Evolutionary conservation across 2,888 invertebrate species (phyloP), one percentile per base, ranked within the genome.

Genomic region (Acanthopleura granulata): DNA sequence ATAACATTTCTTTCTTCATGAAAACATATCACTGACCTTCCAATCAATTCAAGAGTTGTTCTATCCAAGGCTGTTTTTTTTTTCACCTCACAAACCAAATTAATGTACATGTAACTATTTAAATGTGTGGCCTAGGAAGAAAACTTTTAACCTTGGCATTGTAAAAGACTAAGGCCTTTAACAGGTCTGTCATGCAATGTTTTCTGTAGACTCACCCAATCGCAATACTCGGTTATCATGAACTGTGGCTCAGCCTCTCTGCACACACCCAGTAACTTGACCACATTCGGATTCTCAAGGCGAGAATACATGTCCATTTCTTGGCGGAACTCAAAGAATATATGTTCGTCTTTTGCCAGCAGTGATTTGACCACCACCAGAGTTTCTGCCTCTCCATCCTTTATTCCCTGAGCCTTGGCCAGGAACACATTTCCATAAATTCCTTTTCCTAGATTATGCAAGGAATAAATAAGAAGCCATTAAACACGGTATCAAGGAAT

Each of bases 371-470:
- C 89, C 22, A 90, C 86, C 49, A 90, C 90, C 49, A 90, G 81
- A 0, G 87, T 86, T 73, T 89, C 90, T 11, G 81, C 78, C 66
- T 87, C 86, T 25, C 80, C 85, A 72, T 88, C 86, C 84, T 92
- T 89, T 83, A 92, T 89, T 57, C 87, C 87, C 57, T 87, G 81
- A 88, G 93, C 85, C 93, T 96, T 72, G 12, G 95, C 96, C 61
- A 97, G 92, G 85, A 95, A 94, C 0, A 98, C 95, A 84, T 97
- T 97, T 0, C 98, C 98, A 86, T 96, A 98, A 84, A 96, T 95
- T 0, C 98, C 97, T 30, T 96, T 94, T 25, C 97, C 95, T 94
- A 82, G 22, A 85, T 73, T 25, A 25, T 80, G 16, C 51, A 76
- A 66, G 49, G 18, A 62, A 27, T 16, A 16, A 29, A n/a, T 6